A percentile compares a stretch with the other conserved stretches of the same genome.
Evolutionary conservation across 1,140 invertebrate genomes (phyloP).

Genomic region (Drosophila bocqueti): DNA sequence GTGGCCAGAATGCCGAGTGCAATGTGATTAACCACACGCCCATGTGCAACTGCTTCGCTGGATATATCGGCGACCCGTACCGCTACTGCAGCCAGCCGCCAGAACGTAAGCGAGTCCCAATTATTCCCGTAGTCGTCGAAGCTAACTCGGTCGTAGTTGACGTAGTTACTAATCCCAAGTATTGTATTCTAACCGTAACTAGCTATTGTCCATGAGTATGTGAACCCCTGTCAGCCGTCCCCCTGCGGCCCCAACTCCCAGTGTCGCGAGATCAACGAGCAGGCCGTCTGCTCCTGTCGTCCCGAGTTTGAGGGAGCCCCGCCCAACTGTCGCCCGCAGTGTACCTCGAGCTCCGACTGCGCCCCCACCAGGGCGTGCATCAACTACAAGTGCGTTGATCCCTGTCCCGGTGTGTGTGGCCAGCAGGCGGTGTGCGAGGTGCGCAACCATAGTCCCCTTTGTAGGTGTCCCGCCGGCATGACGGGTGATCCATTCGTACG

Average conservation of each 20-base stretch:
- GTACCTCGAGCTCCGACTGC: slow-evolving; percentile 91
- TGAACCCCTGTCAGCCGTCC: slow-evolving; percentile 87
- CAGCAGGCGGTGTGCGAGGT: slow-evolving; percentile 91
- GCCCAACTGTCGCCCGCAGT: slow-evolving; percentile 91
- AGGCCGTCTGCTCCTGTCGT: slow-evolving; percentile 91
- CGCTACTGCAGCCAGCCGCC: slow-evolving; percentile 86
- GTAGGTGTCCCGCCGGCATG: slow-evolving; percentile 89
- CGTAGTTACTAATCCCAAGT: slow-evolving; percentile 76
- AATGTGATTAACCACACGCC: slow-evolving; percentile 91
- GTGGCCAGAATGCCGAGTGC: slow-evolving; percentile 91
- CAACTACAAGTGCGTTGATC: slow-evolving; percentile 92
- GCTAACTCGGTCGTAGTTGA: slow-evolving; percentile 54
- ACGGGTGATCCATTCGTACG: slow-evolving; percentile 90
- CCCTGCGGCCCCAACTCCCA: slow-evolving; percentile 89
- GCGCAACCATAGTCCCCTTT: slow-evolving; percentile 91
- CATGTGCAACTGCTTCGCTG: slow-evolving; percentile 89
- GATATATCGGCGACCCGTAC: slow-evolving; percentile 90
- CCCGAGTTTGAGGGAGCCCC: slow-evolving; percentile 91
- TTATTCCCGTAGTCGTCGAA: slow-evolving; percentile 42
- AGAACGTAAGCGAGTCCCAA: slow-evolving; percentile 86
- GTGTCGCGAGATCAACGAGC: slow-evolving; percentile 87
- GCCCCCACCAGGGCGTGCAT: slow-evolving; percentile 90
- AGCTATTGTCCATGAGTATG: slow-evolving; percentile 85
- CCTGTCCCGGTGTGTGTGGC: slow-evolving; percentile 92
- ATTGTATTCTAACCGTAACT: slow-evolving; percentile 61